Base-by-base conservation (phyloP, 1,140 invertebrate genomes). In the Rhynchophorus ferrugineus region DNA sequence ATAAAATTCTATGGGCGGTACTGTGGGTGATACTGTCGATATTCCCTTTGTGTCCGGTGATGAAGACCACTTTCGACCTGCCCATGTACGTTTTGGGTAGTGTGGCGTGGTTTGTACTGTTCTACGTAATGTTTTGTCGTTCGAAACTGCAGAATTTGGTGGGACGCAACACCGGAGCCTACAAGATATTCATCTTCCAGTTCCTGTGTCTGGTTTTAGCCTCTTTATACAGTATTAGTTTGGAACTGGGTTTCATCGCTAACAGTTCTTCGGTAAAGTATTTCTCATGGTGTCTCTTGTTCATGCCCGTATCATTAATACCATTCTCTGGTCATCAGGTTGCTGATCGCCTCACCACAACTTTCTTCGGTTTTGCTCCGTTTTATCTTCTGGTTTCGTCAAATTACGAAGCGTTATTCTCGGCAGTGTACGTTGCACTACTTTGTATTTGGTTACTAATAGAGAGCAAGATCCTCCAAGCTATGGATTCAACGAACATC, bases 61-160 rank as follows among this genome's bases (percentile, higher is more conserved):
- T 67, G 57, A 62, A 60, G 48, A 65, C 62, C 6, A 48, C 51
- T 3, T 67, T 65, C 44, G 62, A 64, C 18, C 42, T 59, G 11
- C 50, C 54, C 17, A 56, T 54, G 50, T 62, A 63, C 39, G 13
- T 49, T 14, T 44, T 61, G 16, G 64, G 64, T 7, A 47, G 17
- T 21, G 11, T 49, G 18, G 44, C 50, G n/a, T 64, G 61, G 59
- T 16, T 59, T 21, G 24, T 51, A 9, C 20, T 57, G 3, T 60
- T 60, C 39, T 42, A 42, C 11, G 53, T 51, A 55, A 60, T 60
- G 48, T 57, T 37, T 38, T 55, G 20, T 44, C 36, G 51, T 16
- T 13, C 54, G 13, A 56, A 46, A 34, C 18, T 45, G 18, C 50
- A 59, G 13, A 21, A 56, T 19, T 41, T 43, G 16, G 39, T 56